Evolutionary conservation across 1,140 invertebrate species (phyloP).

Genomic region (Stenopsyche tienmushanensis): DNA sequence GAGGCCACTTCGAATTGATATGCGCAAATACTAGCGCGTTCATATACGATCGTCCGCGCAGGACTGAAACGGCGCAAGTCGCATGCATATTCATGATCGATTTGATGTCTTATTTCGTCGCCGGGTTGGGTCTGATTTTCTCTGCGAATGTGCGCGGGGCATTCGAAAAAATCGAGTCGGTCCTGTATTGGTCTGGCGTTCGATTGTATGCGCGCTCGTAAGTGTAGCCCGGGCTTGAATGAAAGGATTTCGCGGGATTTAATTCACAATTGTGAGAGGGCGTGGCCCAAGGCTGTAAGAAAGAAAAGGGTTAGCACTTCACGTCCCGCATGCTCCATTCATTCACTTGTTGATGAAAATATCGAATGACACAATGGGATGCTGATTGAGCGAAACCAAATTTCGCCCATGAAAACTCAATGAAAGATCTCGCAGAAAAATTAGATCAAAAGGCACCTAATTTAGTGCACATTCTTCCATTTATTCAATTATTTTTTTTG

Average conservation of each 20-base stretch:
- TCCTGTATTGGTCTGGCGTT: too few relatives aligned
- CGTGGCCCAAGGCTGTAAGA: constrained; percentile 11
- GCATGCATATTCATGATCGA: not conserved
- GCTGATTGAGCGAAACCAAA: too few relatives aligned
- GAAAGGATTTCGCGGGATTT: constrained; percentile 22
- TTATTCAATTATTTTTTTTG: too few relatives aligned
- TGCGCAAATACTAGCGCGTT: not conserved
- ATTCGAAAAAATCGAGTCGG: not conserved
- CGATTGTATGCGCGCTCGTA: not conserved
- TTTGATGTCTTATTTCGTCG: not conserved
- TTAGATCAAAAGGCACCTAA: too few relatives aligned
- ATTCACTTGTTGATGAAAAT: constrained; percentile 31
- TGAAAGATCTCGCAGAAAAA: too few relatives aligned
- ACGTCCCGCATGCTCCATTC: constrained; percentile 10
- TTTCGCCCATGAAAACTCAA: too few relatives aligned
- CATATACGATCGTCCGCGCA: not conserved
- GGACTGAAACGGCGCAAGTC: not conserved
- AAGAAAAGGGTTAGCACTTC: constrained; percentile 24
- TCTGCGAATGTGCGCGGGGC: not conserved
- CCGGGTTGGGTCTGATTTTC: not conserved
- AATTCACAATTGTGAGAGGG: constrained; percentile 27
- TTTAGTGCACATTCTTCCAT: too few relatives aligned
- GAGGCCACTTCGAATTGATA: too few relatives aligned
- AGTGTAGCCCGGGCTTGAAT: constrained; percentile 14
- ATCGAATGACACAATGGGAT: not conserved